Evolutionary conservation across 2,797 vertebrate genomes (phyloP).

Genomic region (Hypotaenidia philippensis): DNA sequence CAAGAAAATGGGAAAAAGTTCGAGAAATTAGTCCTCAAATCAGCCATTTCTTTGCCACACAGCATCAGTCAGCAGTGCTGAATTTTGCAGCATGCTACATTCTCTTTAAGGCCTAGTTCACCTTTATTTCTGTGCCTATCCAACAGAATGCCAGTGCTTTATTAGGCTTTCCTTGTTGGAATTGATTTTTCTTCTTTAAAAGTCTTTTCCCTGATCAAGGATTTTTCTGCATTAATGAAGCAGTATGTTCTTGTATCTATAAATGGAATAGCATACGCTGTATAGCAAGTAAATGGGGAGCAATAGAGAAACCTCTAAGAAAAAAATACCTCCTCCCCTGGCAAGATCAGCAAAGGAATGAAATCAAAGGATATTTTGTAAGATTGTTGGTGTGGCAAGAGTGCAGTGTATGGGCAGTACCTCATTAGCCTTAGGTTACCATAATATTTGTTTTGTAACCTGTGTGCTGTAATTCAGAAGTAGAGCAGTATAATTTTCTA

Average conservation of each 20-base stretch:
- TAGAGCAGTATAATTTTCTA: background rate
- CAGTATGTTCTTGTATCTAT: background rate
- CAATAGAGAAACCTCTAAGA: background rate
- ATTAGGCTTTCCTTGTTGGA: background rate
- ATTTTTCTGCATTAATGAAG: background rate
- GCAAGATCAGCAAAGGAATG: background rate
- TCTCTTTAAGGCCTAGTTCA: background rate
- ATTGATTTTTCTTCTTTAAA: background rate
- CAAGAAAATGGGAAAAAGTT: background rate
- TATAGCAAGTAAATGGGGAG: background rate
- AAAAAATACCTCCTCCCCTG: background rate
- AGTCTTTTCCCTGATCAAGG: background rate
- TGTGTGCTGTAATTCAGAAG: background rate
- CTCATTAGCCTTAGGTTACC: background rate
- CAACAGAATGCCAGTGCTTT: background rate
- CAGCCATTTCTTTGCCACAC: background rate
- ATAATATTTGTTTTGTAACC: background rate
- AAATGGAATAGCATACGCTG: background rate
- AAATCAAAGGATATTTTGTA: background rate
- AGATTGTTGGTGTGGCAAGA: rapidly evolving
- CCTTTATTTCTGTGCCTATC: background rate
- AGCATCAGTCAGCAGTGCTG: background rate
- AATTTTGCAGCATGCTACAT: background rate
- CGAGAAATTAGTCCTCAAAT: background rate
- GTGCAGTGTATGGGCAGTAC: background rate